A percentile compares a stretch with the other conserved stretches of the same genome.
Evolutionary conservation across 2,113 vertebrate species (phyloP).

Genomic region (Bagarius yarrelli): DNA sequence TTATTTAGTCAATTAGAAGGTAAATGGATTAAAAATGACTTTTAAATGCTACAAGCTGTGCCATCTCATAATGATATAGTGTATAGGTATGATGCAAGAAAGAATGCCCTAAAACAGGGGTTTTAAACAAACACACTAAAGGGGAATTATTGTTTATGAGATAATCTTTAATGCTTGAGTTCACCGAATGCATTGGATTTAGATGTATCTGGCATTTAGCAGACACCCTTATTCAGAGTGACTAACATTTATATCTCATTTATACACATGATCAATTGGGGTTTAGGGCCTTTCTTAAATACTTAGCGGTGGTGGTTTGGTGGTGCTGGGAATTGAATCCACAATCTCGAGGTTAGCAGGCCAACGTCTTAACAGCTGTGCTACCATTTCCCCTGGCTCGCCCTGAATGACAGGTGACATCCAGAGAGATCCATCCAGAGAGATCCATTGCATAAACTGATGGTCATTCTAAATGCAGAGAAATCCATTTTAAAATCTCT

Average conservation of each 20-base stretch:
- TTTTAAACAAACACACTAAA: neutral
- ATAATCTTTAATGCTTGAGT: neutral
- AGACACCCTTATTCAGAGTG: too few relatives aligned
- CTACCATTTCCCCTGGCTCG: neutral
- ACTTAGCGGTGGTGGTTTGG: too few relatives aligned
- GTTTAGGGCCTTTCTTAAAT: too few relatives aligned
- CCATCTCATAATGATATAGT: neutral
- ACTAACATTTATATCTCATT: too few relatives aligned
- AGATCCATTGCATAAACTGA: neutral
- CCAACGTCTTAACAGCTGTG: too few relatives aligned
- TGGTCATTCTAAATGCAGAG: neutral
- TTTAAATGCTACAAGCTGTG: neutral
- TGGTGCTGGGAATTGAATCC: too few relatives aligned
- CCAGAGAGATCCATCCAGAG: too few relatives aligned
- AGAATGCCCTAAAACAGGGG: neutral
- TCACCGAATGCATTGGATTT: too few relatives aligned
- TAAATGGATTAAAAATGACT: conserved; percentile 26
- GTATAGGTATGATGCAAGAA: neutral
- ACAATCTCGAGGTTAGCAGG: too few relatives aligned
- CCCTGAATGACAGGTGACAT: neutral
- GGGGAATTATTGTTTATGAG: neutral
- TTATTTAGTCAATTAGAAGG: conserved; percentile 14
- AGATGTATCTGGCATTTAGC: too few relatives aligned
- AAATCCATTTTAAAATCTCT: neutral
- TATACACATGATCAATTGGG: too few relatives aligned